Evolutionary conservation across 2,113 vertebrate genomes (phyloP).

Genomic region (Corydoras maculifer): DNA sequence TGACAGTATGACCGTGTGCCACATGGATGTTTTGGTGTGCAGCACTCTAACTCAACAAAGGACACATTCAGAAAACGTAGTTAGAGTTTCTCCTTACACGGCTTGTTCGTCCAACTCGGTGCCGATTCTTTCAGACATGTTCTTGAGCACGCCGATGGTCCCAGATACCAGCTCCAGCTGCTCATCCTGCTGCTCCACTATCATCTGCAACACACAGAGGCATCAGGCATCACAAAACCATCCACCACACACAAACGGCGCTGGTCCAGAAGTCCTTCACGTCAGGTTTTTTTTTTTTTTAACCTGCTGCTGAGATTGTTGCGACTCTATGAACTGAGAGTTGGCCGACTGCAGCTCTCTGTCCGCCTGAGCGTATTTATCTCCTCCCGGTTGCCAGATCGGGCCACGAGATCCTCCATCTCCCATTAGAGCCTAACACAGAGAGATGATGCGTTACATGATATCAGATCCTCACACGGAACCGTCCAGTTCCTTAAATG

Average conservation of each 20-base stretch:
- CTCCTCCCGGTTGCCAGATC: slow-evolving; percentile 70
- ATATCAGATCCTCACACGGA: too few species aligned
- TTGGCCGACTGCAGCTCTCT: slow-evolving; percentile 80
- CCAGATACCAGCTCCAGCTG: slow-evolving; percentile 96
- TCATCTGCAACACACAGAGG: slow-evolving; percentile 68
- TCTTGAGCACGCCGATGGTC: slow-evolving; percentile 95
- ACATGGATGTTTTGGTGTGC: too few species aligned
- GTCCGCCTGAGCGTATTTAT: slow-evolving; percentile 78
- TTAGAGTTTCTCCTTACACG: slow-evolving; percentile 81
- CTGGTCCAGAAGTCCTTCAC: neutral
- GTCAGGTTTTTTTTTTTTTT: neutral
- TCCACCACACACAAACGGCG: neutral
- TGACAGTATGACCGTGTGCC: too few species aligned
- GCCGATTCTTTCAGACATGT: slow-evolving; percentile 96
- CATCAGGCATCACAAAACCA: neutral
- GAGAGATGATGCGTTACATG: too few species aligned
- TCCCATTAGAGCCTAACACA: slow-evolving; percentile 56
- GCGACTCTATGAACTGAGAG: slow-evolving; percentile 88
- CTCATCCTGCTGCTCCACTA: slow-evolving; percentile 90
- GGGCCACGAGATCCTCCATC: slow-evolving; percentile 66
- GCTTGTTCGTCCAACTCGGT: slow-evolving; percentile 94
- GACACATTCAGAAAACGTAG: too few species aligned
- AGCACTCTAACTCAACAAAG: too few species aligned
- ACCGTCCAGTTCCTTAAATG: too few species aligned
- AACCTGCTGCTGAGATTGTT: slow-evolving; percentile 94